Conservation (phyloP, 2,797 vertebrate species). For the Margarornis squamiger region DNA sequence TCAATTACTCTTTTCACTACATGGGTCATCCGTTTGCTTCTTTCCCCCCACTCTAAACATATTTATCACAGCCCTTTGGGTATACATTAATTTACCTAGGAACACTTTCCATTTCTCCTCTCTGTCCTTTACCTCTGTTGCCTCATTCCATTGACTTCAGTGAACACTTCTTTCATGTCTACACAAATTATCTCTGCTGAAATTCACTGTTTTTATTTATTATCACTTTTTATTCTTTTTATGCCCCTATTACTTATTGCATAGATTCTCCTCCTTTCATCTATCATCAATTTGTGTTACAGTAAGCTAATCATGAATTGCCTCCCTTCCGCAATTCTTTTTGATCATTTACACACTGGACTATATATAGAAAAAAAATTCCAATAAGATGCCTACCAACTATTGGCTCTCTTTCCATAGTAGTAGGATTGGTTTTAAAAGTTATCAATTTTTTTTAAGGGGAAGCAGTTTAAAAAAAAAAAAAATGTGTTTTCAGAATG, state of each 20-base stretch:
- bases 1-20: conserved; percentile 20
- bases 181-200: conserved; percentile 35
- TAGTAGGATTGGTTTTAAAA: neutral
- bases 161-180: conserved; percentile 32
- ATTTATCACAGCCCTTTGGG: conserved; percentile 46
- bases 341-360: neutral
- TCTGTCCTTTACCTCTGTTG: conserved; percentile 50
- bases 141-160: conserved; percentile 47
- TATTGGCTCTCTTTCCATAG: neutral
- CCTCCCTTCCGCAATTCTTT: neutral
- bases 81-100: conserved; percentile 44
- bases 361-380: neutral
- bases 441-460: neutral
- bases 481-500: neutral
- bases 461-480: neutral
- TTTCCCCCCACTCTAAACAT: neutral
- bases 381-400: neutral
- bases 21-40: conserved; percentile 16
- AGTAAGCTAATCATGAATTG: conserved; percentile 17
- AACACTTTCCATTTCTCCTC: conserved; percentile 15
- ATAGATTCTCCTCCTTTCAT: neutral
- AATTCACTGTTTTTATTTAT: conserved; percentile 13
- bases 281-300: conserved; percentile 11
- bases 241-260: neutral
- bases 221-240: conserved; percentile 24